A percentile compares a stretch with the other conserved stretches of the same genome.
Conservation (phyloP, 2,797 vertebrate species). For the Onychomys torridus region DNA sequence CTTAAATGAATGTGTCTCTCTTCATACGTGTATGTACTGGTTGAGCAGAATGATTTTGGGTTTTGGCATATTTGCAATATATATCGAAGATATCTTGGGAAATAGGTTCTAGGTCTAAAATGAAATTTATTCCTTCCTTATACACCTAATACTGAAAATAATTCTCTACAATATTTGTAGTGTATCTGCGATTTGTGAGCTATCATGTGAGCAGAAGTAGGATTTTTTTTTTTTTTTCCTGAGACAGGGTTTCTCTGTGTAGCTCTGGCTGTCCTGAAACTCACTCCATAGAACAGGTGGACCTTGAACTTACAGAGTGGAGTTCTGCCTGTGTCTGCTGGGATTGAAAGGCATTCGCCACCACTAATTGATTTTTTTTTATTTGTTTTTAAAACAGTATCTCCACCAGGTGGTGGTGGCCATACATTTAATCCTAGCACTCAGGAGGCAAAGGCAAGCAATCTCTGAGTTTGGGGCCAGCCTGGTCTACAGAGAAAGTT, state of each 20-base stretch:
- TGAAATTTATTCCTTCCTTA: not conserved
- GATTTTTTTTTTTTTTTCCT: no score
- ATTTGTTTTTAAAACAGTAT: not conserved
- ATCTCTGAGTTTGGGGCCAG: not conserved
- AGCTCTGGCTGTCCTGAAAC: not conserved
- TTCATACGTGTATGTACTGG: not conserved
- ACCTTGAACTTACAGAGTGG: not conserved
- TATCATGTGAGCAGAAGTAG: not conserved
- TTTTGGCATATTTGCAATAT: not conserved
- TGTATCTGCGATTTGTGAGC: not conserved
- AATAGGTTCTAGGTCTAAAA: not conserved
- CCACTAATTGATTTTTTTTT: not conserved
- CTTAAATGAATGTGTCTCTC: not conserved
- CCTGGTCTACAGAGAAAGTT: not conserved
- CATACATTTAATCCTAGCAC: not conserved
- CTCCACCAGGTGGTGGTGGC: not conserved
- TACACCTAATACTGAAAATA: not conserved
- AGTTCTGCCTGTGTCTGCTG: not conserved
- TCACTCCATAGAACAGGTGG: not conserved
- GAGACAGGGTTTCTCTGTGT: not conserved
- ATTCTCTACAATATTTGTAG: not conserved
- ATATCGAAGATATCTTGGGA: not conserved
- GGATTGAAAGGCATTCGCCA: no score
- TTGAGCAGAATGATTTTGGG: not conserved
- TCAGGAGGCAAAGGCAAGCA: not conserved